Evolutionary conservation across 2,888 invertebrate species (phyloP).

Genomic region (Drosophila nigritarsus): DNA sequence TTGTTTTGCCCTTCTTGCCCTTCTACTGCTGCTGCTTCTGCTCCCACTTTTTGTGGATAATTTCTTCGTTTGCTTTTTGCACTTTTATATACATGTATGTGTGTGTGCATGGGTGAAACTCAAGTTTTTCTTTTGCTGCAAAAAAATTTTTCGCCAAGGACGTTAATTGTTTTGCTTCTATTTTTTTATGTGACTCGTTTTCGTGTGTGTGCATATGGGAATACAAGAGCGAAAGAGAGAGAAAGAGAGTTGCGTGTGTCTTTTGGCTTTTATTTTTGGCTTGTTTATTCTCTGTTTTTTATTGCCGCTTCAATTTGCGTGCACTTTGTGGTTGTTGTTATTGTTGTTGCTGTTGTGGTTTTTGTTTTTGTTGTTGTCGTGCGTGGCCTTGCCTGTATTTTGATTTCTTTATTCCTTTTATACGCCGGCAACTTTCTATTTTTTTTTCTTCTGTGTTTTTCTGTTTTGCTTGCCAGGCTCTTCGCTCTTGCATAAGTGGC

Average conservation of each 20-base stretch:
- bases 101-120: constrained; percentile 50
- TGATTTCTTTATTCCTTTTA: constrained; percentile 58
- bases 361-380: constrained; percentile 35
- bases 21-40: constrained; percentile 28
- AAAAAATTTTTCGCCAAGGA: constrained; percentile 79
- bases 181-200: constrained; percentile 62
- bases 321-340: constrained; percentile 68
- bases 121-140: constrained; percentile 75
- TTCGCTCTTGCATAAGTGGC: constrained; percentile 67
- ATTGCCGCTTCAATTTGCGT: constrained; percentile 75
- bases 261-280: constrained; percentile 76
- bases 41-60: constrained; percentile 52
- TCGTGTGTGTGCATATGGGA: constrained; percentile 20
- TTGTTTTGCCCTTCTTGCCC: constrained; percentile 59
- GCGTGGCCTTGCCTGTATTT: constrained; percentile 76
- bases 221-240: not conserved
- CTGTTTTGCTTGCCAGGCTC: constrained; percentile 16
- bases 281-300: constrained; percentile 70
- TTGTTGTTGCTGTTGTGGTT: constrained; percentile 36
- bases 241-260: constrained; percentile 40
- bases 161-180: constrained; percentile 82
- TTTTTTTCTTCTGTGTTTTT: constrained; percentile 10
- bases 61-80: constrained; percentile 70
- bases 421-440: constrained; percentile 21
- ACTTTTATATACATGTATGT: constrained; percentile 53